Evolutionary conservation across 2,888 invertebrate genomes (phyloP), one percentile per base, ranked within the genome.

Genomic region (Drosophila heteroneura): DNA sequence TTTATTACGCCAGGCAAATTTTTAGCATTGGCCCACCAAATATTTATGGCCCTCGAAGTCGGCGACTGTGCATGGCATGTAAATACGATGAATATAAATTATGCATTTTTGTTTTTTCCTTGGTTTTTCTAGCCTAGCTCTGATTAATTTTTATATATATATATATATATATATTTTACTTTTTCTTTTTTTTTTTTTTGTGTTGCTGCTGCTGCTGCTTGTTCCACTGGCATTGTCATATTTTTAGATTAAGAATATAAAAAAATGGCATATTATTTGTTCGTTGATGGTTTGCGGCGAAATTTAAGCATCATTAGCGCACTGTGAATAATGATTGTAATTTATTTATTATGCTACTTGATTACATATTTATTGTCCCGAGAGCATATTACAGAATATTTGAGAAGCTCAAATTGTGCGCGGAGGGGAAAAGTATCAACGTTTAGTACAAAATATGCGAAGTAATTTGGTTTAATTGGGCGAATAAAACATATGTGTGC

Each of bases 261-360:
- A 61, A 64, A 67, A 52, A 60, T 57, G 67, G 26, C 28, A 39
- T 28, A 80, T 71, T 68, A 63, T 53, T 58, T 60, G 62, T 57
- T 62, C 57, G 52, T 35, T 58, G 64, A 19, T 61, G 53, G 57
- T 62, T 62, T 57, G 54, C 26, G 30, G 58, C 22, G 49, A 76
- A 73, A 72, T 82, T 76, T 73, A 73, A 79, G 83, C 83, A 79
- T 79, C 83, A 81, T 82, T 81, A 81, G 73, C 82, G 63, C 66
- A 57, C 56, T 62, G 64, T 72, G 76, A 81, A 69, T 79, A 73
- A 82, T 82, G 83, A 51, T 58, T 61, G 64, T 62, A 64, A 80
- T 82, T 74, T 79, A 80, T 81, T 71, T 82, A 68, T 44, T 70
- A 69, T 70, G 66, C 65, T 62, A 73, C 80, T 69, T 69, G 73